Base-by-base conservation (phyloP, 2,113 vertebrate genomes). In the Aramus guarauna region DNA sequence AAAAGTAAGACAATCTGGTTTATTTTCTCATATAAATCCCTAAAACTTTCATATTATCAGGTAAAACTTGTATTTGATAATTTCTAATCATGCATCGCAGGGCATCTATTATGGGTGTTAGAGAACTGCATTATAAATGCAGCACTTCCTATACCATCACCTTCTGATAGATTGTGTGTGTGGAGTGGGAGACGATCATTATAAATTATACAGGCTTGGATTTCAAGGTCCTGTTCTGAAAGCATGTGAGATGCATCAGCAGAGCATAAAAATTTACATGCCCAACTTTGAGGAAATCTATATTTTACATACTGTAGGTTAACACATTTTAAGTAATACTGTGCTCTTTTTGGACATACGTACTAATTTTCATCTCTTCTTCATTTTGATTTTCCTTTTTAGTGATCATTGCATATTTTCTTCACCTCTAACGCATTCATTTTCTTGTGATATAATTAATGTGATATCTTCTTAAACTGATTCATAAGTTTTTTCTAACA, bases 331-430 rank as follows among this genome's bases (percentile, higher is more conserved):
- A 92, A 95, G 64, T 64, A 91, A 97, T 96, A 71, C 66, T 94
- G 63, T 24, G 39, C 37, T 95, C 78, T 95, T 81, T 95, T 88
- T 78, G 64, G 89, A 67, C 79, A 92, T 95, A 96, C 74, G 67
- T 95, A 79, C 85, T 97, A 97, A 97, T 97, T 96, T 91, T 47
- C 91, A 80, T 82, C 74, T 95, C 52, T 96, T 63, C 27, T 94
- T 66, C 66, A 95, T 96, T 96, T 96, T 95, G 64, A 75, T 93
- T 88, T 97, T 97, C 32, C 83, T 97, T 97, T 96, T 24, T 81
- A 96, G 86, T 88, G 67, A 88, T 92, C 95, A 91, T 91, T 96
- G 78, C 94, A 75, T 94, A 92, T 95, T 84, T 97, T 86, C 66
- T 85, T 92, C 90, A 95, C 62, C 47, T 93, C 59, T 95, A 97